Conservation (phyloP, 2,113 vertebrate genomes). For the Tragelaphus strepsiceros region DNA sequence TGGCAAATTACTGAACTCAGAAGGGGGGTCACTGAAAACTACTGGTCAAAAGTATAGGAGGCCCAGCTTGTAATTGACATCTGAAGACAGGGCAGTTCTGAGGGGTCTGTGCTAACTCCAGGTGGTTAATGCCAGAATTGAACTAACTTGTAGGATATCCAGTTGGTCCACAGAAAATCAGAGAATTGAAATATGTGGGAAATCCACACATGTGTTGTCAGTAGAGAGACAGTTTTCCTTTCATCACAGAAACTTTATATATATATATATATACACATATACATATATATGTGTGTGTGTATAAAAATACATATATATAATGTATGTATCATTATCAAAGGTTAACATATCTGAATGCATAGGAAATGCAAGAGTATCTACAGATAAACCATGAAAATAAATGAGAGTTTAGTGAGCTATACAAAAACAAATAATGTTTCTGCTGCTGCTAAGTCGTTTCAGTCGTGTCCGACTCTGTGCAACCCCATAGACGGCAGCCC, state of each 20-base stretch:
- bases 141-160: not conserved
- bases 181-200: not conserved
- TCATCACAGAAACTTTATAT: not conserved
- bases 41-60: not conserved
- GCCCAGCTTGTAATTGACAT: not conserved
- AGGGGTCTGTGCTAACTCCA: not conserved
- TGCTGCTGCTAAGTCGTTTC: not conserved
- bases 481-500: too few relatives aligned
- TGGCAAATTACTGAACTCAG: not conserved
- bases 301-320: not conserved
- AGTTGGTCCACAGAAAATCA: not conserved
- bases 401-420: not conserved
- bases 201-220: not conserved
- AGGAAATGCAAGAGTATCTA: not conserved
- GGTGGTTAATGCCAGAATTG: not conserved
- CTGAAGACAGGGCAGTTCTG: not conserved
- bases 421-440: not conserved
- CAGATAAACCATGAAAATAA: not conserved
- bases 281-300: not conserved
- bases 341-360: not conserved
- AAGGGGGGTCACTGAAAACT: not conserved
- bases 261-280: not conserved
- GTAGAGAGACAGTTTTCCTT: not conserved
- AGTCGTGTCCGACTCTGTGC: too few relatives aligned
- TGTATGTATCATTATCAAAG: not conserved